Evolutionary conservation across 2,797 vertebrate genomes (phyloP), one percentile per base, ranked within the genome.

Genomic region (Halcyon badia): DNA sequence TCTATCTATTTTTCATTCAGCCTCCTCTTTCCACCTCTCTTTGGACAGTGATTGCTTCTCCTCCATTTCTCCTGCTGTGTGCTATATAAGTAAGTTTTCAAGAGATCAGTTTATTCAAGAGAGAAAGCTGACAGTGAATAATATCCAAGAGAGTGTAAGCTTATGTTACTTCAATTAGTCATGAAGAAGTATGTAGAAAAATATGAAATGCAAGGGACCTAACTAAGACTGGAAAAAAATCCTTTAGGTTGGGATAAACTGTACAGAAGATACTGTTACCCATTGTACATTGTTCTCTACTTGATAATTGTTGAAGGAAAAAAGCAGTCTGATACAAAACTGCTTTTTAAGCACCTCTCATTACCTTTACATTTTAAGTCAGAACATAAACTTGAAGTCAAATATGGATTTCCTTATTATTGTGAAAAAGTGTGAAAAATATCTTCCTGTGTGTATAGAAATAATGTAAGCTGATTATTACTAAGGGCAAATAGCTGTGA

Each of bases 81-180:
- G 88, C 91, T 79, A 84, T 66, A 46, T 86, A 93, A 87, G 92
- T 95, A 70, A 95, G 86, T 96, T 96, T 97, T 93, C 93, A 72
- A 77, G 83, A 86, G 72, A 94, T 73, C 64, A 39, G 86, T 91
- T 97, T 87, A 92, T 91, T 80, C 76, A 83, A 94, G 65, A 81
- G 69, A 82, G 71, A 90, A 89, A 54, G n/a, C 65, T 95, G 95
- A 93, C 80, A 58, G 77, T 75, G 76, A 97, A 85, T 95, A 96
- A 96, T 94, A 91, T 60, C 64, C 68, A 79, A 78, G 75, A 70
- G 54, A 93, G 20, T 88, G 52, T 69, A 94, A 80, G 78, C 61
- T 92, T 83, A 54, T 86, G 66, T 90, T 94, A 84, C 54, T n/a
- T 58, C 92, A 95, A 94, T 91, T 97, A 96, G 87, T 96, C 89